A percentile compares a stretch with the other conserved stretches of the same genome.
These are phyloP conservation scores for Lonchura striata DNA, from an alignment of 2,113 vertebrate genomes.

Conservation along the genomic window DNA sequence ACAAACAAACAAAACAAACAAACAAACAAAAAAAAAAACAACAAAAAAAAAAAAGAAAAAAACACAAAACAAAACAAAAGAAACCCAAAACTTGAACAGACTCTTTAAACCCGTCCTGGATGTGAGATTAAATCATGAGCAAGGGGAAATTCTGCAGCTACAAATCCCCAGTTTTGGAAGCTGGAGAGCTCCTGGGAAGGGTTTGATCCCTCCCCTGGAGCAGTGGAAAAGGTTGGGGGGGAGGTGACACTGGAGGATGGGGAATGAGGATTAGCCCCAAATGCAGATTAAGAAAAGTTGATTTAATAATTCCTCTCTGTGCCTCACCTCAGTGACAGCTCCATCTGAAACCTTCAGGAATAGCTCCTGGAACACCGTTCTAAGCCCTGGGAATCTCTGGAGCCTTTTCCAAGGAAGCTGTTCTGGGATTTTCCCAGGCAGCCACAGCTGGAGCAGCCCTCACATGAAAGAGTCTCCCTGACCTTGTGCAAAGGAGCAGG, in stretches of 20 bases:
- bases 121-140: neutral
- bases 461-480: neutral
- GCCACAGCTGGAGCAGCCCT: neutral
- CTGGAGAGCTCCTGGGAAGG: neutral
- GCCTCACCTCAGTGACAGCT: neutral
- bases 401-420: neutral
- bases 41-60: neutral
- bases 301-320: neutral
- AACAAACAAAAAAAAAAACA: no score
- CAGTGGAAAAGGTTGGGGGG: neutral
- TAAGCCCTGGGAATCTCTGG: neutral
- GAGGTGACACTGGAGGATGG: neutral
- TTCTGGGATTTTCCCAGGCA: neutral
- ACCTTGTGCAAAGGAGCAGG: neutral
- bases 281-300: neutral
- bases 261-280: neutral
- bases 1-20: no score
- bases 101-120: neutral
- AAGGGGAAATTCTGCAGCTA: neutral
- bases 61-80: neutral
- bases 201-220: neutral
- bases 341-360: neutral
- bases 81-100: neutral
- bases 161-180: neutral
- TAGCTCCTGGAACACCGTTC: accelerated